These are phyloP conservation scores for Cantharis flavilabris DNA, from an alignment of 2,888 invertebrate species.

Conservation along the genomic window DNA sequence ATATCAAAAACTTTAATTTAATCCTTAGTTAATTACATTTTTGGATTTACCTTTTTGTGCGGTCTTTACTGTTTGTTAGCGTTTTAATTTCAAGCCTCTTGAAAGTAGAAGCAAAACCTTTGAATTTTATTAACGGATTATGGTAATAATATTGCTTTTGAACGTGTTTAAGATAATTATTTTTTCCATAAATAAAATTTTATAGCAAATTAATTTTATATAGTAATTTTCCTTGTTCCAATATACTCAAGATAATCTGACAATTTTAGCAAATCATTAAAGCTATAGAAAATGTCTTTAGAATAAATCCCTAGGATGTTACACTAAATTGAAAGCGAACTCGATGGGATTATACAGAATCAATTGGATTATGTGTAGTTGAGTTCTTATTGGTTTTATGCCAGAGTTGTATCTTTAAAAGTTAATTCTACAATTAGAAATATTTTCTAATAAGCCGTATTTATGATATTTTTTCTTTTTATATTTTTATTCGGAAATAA, in stretches of 20 bases:
- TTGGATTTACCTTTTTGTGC: too few relatives aligned
- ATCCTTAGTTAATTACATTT: neutral
- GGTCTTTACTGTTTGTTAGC: too few relatives aligned
- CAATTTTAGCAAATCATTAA: slow-evolving; percentile 4
- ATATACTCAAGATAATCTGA: neutral
- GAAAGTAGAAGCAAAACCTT: neutral
- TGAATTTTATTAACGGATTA: neutral
- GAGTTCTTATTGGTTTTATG: neutral
- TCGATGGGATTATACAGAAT: slow-evolving; percentile 1
- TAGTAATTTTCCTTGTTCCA: neutral
- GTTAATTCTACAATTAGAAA: neutral
- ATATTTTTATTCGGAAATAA: neutral
- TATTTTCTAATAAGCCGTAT: neutral
- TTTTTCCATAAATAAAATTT: neutral
- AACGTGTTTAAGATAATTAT: neutral
- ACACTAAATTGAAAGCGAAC: neutral
- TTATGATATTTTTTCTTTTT: neutral
- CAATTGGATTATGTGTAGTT: neutral
- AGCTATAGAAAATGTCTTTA: slow-evolving; percentile 1
- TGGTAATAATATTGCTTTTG: neutral
- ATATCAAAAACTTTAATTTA: neutral
- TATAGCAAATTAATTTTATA: neutral
- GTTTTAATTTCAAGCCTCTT: neutral
- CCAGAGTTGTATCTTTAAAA: neutral
- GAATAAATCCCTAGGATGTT: neutral